These are phyloP conservation scores for Hassar affinis DNA, from an alignment of 2,113 vertebrate species.

Conservation along the genomic window DNA sequence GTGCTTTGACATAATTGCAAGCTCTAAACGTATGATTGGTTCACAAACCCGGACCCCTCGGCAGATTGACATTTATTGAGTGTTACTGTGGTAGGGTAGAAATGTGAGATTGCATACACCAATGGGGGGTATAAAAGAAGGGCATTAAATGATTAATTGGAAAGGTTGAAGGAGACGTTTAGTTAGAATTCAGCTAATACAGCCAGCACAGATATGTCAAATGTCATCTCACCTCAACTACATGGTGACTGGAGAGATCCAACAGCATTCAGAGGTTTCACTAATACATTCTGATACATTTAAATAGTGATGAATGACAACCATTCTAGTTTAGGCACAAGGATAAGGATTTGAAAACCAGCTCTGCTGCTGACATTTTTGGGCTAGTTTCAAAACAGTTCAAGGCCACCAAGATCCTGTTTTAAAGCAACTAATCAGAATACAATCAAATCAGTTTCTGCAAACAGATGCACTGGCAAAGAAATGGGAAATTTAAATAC, in stretches of 20 bases:
- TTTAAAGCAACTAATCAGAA: background rate
- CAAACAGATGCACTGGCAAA: background rate
- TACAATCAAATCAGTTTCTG: background rate
- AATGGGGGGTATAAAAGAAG: conserved; percentile 10
- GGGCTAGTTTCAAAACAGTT: background rate
- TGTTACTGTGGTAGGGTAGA: conserved; percentile 60
- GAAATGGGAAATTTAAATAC: background rate
- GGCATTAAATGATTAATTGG: conserved; percentile 2
- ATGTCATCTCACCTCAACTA: background rate
- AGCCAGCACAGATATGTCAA: background rate
- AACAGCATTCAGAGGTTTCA: too few species aligned
- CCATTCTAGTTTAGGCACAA: background rate
- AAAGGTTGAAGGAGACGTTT: conserved; percentile 26
- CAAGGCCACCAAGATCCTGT: background rate
- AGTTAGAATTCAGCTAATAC: conserved; percentile 27
- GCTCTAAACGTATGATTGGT: conserved; percentile 77
- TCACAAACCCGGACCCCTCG: conserved; percentile 63
- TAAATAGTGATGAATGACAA: background rate
- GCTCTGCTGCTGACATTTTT: background rate
- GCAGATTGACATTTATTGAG: conserved; percentile 71
- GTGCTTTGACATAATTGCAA: conserved; percentile 75
- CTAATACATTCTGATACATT: background rate
- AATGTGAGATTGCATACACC: conserved; percentile 44
- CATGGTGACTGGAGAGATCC: background rate
- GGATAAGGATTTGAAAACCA: background rate